Conservation (phyloP, 2,113 vertebrate genomes). For the Polypterus bichir region DNA sequence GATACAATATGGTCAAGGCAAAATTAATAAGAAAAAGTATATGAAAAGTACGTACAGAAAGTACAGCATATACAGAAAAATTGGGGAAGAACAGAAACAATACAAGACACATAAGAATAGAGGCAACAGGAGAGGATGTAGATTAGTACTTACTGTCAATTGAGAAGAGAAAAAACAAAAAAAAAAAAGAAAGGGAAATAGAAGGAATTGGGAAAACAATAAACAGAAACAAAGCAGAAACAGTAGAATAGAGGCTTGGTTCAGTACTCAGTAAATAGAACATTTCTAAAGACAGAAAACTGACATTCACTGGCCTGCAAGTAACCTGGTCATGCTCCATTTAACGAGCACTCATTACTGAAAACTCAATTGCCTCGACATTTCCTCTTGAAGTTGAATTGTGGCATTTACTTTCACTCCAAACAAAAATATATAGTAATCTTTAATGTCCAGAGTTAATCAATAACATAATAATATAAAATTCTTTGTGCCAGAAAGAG, state of each 20-base stretch:
- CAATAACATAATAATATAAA: too few relatives aligned
- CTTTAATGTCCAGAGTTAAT: too few relatives aligned
- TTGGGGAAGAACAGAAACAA: not conserved
- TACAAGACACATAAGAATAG: not conserved
- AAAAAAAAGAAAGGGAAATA: not conserved
- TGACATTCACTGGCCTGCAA: conserved; percentile 38
- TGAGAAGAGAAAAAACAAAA: conserved; percentile 2
- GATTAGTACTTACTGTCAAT: not conserved
- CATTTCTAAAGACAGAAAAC: not conserved
- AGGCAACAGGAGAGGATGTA: not conserved
- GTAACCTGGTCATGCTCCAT: conserved; percentile 40
- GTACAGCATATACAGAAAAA: not conserved
- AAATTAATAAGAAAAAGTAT: not conserved
- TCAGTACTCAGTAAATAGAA: too few relatives aligned
- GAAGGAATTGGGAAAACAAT: not conserved
- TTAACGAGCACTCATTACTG: conserved; percentile 15
- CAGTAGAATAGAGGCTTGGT: too few relatives aligned
- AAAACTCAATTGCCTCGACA: too few relatives aligned
- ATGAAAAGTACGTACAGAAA: not conserved
- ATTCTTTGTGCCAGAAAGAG: too few relatives aligned
- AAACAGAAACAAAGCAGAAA: too few relatives aligned
- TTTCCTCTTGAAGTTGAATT: too few relatives aligned
- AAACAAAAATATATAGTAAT: too few relatives aligned
- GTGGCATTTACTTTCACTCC: too few relatives aligned
- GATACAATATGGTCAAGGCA: not conserved